Conservation (phyloP, 2,113 vertebrate species). For the Oreochromis niloticus region DNA sequence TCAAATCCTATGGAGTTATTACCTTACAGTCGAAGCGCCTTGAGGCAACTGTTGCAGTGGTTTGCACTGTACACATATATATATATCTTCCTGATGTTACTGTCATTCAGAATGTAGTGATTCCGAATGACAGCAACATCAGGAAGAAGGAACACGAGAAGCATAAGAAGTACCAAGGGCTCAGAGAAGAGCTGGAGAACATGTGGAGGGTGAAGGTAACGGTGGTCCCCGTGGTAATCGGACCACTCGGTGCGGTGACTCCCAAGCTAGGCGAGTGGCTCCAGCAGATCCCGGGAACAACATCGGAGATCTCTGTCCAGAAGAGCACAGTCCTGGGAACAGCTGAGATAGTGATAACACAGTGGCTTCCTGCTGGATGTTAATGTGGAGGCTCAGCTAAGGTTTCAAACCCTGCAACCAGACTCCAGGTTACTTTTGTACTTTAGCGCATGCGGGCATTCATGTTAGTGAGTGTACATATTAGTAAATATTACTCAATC, state of each 20-base stretch:
- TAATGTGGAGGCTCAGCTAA: background rate
- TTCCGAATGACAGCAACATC: background rate
- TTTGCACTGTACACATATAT: background rate
- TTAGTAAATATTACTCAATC: background rate
- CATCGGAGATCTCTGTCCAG: background rate
- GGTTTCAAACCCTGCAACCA: background rate
- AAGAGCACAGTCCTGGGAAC: background rate
- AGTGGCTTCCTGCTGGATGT: background rate
- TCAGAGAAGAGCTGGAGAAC: background rate
- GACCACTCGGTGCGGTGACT: background rate
- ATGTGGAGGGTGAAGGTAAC: rapidly evolving
- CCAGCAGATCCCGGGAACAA: background rate
- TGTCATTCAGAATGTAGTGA: background rate
- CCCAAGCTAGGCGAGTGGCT: background rate
- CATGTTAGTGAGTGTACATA: background rate
- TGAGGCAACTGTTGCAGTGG: background rate
- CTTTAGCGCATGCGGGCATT: background rate
- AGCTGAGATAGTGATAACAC: background rate
- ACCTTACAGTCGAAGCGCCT: background rate
- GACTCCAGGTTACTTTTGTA: background rate
- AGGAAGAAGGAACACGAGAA: background rate
- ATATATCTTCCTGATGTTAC: background rate
- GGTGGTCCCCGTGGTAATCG: rapidly evolving
- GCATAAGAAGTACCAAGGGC: background rate
- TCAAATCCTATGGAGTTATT: background rate